Conservation (phyloP, 2,888 invertebrate genomes). For the Candidula unifasciata region DNA sequence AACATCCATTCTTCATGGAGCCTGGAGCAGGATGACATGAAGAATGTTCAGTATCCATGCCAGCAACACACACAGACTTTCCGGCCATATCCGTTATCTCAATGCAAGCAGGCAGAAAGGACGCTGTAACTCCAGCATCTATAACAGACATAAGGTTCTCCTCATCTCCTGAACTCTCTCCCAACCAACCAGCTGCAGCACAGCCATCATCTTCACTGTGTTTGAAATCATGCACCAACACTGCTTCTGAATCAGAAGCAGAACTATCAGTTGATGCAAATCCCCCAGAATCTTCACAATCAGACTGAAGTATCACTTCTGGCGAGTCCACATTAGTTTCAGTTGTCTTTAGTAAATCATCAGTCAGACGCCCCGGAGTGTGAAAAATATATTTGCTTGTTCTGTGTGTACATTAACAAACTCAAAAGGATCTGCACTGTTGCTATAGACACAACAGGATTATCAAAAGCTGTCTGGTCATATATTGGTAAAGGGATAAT, state of each 20-base stretch:
- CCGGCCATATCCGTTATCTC: conserved; percentile 29
- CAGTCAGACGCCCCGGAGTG: background rate
- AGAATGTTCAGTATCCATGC: background rate
- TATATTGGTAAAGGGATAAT: too few relatives aligned
- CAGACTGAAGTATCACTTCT: background rate
- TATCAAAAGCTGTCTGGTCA: too few relatives aligned
- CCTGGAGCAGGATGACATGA: background rate
- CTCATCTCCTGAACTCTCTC: conserved; percentile 32
- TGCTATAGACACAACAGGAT: too few relatives aligned
- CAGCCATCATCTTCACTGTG: background rate
- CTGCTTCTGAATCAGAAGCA: background rate
- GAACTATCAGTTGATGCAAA: background rate
- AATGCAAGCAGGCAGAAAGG: background rate
- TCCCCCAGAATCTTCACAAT: background rate
- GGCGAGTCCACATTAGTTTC: background rate
- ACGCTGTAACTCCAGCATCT: background rate
- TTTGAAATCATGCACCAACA: background rate
- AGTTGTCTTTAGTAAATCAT: conserved; percentile 13
- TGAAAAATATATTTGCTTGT: background rate
- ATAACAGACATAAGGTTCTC: background rate
- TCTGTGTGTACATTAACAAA: too few relatives aligned
- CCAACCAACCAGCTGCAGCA: background rate
- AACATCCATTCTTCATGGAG: background rate
- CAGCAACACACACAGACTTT: background rate
- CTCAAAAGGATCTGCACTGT: too few relatives aligned